Conservation (phyloP, 2,888 invertebrate species). For the Drosophila acutilabella region DNA sequence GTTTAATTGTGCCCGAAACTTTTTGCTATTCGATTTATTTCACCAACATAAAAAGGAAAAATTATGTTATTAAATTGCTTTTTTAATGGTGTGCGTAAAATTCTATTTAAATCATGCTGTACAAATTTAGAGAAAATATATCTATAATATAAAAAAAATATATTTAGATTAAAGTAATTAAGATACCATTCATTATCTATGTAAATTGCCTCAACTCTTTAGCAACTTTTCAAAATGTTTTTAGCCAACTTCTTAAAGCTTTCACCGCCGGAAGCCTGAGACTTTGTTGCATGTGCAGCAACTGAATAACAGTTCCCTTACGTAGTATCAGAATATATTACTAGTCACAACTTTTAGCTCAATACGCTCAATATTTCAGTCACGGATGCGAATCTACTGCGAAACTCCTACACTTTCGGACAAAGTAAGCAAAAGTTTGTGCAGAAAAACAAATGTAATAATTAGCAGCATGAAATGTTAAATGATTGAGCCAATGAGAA, state of each 20-base stretch:
- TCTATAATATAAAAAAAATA: too few species aligned
- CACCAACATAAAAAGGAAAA: not conserved
- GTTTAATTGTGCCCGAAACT: conserved; percentile 11
- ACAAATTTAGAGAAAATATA: too few species aligned
- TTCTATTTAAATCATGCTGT: too few species aligned
- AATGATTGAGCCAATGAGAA: conserved; percentile 28
- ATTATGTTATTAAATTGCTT: too few species aligned
- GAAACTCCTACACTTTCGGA: conserved; percentile 32
- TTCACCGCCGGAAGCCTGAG: not conserved
- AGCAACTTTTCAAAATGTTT: conserved; percentile 19
- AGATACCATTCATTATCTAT: not conserved
- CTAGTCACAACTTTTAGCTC: conserved; percentile 17
- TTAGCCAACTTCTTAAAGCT: conserved; percentile 13
- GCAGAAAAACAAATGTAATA: conserved; percentile 65
- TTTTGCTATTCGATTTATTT: not conserved
- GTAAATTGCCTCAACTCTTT: conserved; percentile 12
- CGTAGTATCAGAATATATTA: conserved; percentile 5
- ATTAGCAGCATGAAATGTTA: conserved; percentile 57
- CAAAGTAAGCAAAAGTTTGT: conserved; percentile 36
- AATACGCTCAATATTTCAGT: conserved; percentile 45
- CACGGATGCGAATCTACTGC: conserved; percentile 45
- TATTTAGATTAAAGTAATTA: too few species aligned
- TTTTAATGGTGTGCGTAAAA: too few species aligned
- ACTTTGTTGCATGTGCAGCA: conserved; percentile 18
- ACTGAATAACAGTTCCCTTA: not conserved